Evolutionary conservation across 2,888 invertebrate species (phyloP).

Genomic region (Pristionchus mayeri): DNA sequence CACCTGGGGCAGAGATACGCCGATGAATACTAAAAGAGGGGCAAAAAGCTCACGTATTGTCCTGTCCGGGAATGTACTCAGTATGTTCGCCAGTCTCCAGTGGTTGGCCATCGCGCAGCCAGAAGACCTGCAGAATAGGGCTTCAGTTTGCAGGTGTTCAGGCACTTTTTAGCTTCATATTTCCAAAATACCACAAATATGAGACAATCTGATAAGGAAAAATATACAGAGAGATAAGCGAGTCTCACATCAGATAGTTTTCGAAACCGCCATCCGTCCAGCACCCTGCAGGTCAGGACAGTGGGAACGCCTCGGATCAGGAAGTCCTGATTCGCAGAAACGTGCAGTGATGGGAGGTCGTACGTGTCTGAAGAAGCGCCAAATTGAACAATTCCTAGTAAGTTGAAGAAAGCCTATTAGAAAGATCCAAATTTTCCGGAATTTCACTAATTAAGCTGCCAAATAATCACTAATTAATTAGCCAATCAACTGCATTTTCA

Average conservation of each 20-base stretch:
- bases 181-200: no score
- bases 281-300: constrained; percentile 60
- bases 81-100: constrained; percentile 54
- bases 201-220: background rate
- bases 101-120: constrained; percentile 67
- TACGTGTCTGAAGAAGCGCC: constrained; percentile 53
- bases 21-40: no score
- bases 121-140: constrained; percentile 51
- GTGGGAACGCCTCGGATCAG: constrained; percentile 56
- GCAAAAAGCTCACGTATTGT: constrained; percentile 55
- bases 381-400: background rate
- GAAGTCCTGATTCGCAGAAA: constrained; percentile 61
- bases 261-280: constrained; percentile 58
- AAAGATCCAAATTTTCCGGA: no score
- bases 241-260: constrained; percentile 49
- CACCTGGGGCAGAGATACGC: no score
- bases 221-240: background rate
- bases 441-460: background rate
- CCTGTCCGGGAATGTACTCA: constrained; percentile 53
- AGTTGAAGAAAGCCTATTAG: no score
- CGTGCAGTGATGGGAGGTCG: constrained; percentile 62
- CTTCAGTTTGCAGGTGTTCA: background rate
- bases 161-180: no score
- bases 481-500: background rate
- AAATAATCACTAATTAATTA: background rate